phyloP scores from a whole-genome alignment of 2,113 vertebrate species.

The Rhegmatorhina hoffmannsi region DNA sequence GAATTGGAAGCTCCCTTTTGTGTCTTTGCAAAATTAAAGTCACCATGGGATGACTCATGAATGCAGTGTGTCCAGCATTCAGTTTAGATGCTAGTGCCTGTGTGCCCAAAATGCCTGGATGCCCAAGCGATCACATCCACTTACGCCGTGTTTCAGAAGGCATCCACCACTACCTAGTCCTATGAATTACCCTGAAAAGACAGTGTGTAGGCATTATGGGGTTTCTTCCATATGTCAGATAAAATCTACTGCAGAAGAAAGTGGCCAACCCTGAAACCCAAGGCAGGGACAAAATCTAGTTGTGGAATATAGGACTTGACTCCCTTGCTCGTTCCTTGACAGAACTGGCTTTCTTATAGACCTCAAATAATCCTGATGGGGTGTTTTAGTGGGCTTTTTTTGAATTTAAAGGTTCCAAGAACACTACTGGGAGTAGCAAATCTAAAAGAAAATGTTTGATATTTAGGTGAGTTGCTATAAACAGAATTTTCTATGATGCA shows the following conservation, averaged over 20 bases:
- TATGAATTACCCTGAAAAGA: not conserved
- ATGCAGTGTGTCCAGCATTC: not conserved
- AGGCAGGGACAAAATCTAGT: not conserved
- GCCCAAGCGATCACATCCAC: not conserved
- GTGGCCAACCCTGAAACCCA: not conserved
- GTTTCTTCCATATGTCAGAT: not conserved
- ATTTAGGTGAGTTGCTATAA: not conserved
- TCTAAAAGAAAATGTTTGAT: not conserved
- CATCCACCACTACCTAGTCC: not conserved
- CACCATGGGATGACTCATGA: not conserved
- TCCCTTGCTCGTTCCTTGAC: not conserved
- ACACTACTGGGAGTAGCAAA: not conserved
- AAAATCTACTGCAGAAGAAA: not conserved
- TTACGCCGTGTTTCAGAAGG: not conserved
- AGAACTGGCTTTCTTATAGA: not conserved
- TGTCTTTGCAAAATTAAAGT: not conserved
- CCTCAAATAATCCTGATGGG: not conserved
- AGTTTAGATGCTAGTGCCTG: not conserved
- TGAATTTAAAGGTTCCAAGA: not conserved
- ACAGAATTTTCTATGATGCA: not conserved
- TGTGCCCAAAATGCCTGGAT: not conserved
- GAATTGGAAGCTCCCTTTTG: not conserved
- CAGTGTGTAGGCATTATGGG: not conserved
- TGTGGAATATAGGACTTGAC: not conserved
- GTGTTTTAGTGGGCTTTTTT: not conserved